Conservation (phyloP, 1,140 invertebrate genomes). For the Schlechtendalia chinensis region DNA sequence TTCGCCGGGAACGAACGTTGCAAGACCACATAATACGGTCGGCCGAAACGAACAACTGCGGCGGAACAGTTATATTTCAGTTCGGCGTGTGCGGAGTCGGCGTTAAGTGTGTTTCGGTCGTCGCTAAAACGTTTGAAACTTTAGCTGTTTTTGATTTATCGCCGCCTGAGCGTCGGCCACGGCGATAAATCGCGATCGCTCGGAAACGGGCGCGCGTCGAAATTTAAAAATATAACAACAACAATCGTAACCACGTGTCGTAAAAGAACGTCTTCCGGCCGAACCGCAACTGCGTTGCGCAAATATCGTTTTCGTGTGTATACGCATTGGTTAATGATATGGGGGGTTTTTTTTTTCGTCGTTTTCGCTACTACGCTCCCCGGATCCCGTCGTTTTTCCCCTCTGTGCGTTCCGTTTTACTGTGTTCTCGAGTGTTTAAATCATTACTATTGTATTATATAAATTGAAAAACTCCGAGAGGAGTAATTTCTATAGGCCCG, state of each 20-base stretch:
- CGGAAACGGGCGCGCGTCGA: not conserved
- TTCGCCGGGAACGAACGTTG: not conserved
- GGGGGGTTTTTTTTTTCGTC: constrained; percentile 1
- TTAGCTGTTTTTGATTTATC: not conserved
- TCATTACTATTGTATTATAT: not conserved
- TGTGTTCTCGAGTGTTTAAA: not conserved
- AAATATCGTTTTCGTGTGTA: not conserved
- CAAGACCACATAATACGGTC: not conserved
- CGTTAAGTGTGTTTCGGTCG: not conserved
- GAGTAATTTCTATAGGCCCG: not conserved
- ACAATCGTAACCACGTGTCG: not conserved
- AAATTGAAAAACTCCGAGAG: not conserved
- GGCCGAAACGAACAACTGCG: not conserved
- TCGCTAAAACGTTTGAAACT: not conserved
- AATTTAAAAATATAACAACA: not conserved
- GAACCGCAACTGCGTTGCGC: not conserved
- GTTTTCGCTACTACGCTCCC: not conserved
- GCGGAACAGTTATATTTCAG: not conserved
- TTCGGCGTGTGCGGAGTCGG: no score
- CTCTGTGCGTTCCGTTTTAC: not conserved
- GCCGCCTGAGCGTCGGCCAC: not conserved
- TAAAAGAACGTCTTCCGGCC: not conserved
- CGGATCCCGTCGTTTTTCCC: not conserved
- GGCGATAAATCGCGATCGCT: not conserved
- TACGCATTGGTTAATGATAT: not conserved